phyloP scores from a whole-genome alignment of 2,888 invertebrate genomes.

The Crematogaster levior region DNA sequence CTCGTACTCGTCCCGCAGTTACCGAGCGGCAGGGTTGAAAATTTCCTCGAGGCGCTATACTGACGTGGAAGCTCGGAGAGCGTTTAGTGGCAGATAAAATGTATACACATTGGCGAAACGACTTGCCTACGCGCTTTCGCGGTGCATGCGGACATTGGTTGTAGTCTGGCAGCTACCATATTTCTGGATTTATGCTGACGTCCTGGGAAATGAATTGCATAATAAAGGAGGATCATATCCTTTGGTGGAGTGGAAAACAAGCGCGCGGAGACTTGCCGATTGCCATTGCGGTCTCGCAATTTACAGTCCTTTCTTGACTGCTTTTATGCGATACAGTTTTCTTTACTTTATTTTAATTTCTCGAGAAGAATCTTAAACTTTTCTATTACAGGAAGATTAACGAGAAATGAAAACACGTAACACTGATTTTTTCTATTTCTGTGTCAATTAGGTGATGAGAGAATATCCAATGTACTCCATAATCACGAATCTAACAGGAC shows the following conservation, averaged over 20 bases:
- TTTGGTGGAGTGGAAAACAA: conserved; percentile 51
- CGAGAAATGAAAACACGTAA: background rate
- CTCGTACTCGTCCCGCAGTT: background rate
- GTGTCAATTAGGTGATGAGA: too few species aligned
- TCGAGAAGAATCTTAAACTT: background rate
- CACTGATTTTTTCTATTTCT: background rate
- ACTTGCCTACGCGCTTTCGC: conserved; percentile 49
- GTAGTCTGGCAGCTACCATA: conserved; percentile 64
- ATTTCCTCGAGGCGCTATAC: conserved; percentile 31
- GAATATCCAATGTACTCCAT: background rate
- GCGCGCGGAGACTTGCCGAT: conserved; percentile 25
- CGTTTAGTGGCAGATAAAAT: conserved; percentile 67
- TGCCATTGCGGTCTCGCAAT: conserved; percentile 26
- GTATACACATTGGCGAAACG: conserved; percentile 58
- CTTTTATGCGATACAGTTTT: background rate
- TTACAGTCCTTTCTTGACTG: conserved; percentile 1
- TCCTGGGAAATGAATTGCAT: conserved; percentile 68
- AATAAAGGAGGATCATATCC: conserved; percentile 62
- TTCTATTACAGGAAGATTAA: background rate
- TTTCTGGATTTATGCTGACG: conserved; percentile 72
- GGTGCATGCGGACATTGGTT: conserved; percentile 55
- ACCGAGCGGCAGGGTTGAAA: conserved; percentile 5
- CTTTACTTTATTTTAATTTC: conserved; percentile 1
- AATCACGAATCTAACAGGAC: background rate
- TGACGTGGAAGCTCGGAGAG: conserved; percentile 31